A percentile compares a stretch with the other conserved stretches of the same genome.
phyloP scores from a whole-genome alignment of 1,140 invertebrate genomes.

The Papilio glaucus region DNA sequence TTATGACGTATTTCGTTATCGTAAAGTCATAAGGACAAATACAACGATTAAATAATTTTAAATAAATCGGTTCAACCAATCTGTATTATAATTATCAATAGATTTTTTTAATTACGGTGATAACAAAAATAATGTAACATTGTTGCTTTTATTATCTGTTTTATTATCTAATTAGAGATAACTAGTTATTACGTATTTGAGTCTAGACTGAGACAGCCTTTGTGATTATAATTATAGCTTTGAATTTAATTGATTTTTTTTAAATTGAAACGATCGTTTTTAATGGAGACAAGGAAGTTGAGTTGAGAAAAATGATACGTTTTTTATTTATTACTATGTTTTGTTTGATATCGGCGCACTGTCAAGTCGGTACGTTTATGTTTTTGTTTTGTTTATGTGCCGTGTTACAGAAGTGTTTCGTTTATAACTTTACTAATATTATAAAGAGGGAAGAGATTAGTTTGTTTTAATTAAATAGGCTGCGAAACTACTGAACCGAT shows the following conservation, averaged over 20 bases:
- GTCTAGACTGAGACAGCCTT: neutral
- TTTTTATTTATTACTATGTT: neutral
- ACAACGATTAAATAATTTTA: neutral
- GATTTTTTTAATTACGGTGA: neutral
- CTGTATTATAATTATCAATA: neutral
- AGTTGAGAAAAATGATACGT: neutral
- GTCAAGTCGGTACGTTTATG: neutral
- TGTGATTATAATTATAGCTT: neutral
- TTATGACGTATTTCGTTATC: too few relatives aligned
- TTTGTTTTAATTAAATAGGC: too few relatives aligned
- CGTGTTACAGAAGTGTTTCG: too few relatives aligned
- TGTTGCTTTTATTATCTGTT: constrained; percentile 1
- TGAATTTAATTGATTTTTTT: neutral
- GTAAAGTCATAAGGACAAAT: neutral
- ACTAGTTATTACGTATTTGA: neutral
- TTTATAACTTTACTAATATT: too few relatives aligned
- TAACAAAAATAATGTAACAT: neutral
- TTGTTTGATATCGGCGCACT: neutral
- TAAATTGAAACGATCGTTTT: neutral
- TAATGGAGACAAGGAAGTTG: neutral
- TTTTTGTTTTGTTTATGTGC: neutral
- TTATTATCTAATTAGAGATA: neutral
- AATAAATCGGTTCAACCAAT: neutral
- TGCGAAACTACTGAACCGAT: too few relatives aligned
- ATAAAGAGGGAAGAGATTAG: too few relatives aligned